These are phyloP conservation scores for Scrobipalpa atriplicella DNA, from an alignment of 2,888 invertebrate genomes.

Conservation along the genomic window DNA sequence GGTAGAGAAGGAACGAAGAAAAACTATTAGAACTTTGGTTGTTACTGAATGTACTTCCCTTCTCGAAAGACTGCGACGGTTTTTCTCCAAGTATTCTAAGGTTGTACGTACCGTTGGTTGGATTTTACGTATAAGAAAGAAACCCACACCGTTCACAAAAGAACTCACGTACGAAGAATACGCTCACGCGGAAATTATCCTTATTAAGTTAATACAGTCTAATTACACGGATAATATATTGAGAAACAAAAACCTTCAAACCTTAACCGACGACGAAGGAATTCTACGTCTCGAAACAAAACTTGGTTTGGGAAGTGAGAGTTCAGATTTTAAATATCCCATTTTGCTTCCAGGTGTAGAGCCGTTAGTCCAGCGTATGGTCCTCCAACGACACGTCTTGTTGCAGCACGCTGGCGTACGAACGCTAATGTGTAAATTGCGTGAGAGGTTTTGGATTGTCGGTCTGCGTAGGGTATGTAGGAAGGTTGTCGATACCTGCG, in stretches of 20 bases:
- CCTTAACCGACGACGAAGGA: background rate
- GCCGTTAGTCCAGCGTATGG: slow-evolving; percentile 22
- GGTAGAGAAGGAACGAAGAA: background rate
- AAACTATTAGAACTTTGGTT: background rate
- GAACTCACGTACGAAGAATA: background rate
- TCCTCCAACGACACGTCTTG: slow-evolving; percentile 4
- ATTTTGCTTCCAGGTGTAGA: slow-evolving; percentile 19
- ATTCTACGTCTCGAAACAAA: background rate
- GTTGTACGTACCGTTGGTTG: background rate
- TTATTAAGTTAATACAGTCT: background rate
- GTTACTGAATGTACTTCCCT: background rate
- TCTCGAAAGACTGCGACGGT: background rate
- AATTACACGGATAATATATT: background rate
- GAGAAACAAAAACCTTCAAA: background rate
- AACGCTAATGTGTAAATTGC: slow-evolving; percentile 17
- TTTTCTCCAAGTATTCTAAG: background rate
- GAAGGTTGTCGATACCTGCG: slow-evolving; percentile 15
- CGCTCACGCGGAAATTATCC: background rate
- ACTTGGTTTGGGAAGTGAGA: background rate
- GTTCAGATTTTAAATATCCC: background rate
- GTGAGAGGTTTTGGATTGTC: slow-evolving; percentile 27
- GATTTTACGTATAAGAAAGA: background rate
- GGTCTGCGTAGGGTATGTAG: slow-evolving; percentile 12
- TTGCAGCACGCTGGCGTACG: slow-evolving; percentile 26
- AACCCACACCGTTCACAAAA: background rate